Conservation (phyloP, 2,797 vertebrate genomes). For the Anisognathus igniventris region DNA sequence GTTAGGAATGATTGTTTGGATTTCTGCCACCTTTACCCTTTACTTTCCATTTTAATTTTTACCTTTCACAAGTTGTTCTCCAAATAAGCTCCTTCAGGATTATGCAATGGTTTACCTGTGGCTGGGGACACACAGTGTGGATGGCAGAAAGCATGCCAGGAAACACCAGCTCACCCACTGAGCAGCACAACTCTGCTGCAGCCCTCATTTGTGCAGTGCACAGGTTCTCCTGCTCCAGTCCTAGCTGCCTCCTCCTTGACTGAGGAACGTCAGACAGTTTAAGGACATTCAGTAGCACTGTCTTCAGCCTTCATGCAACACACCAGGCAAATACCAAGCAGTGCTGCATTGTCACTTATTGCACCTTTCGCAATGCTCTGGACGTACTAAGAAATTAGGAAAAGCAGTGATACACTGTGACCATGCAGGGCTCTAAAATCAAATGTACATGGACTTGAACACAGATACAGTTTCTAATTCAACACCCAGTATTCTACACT, state of each 20-base stretch:
- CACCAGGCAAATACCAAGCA: neutral
- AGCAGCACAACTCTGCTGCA: neutral
- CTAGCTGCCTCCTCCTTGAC: neutral
- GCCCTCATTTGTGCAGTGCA: neutral
- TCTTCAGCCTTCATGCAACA: neutral
- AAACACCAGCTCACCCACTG: neutral
- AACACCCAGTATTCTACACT: neutral
- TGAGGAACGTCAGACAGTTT: neutral
- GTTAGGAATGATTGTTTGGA: neutral
- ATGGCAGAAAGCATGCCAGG: neutral
- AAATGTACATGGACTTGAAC: neutral
- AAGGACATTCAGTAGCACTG: neutral
- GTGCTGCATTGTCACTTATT: accelerated
- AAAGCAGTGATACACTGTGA: neutral
- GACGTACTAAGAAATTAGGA: neutral
- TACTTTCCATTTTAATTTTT: neutral
- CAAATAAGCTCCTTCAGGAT: neutral
- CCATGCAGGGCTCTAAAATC: neutral
- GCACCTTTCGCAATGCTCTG: neutral
- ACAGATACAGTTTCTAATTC: neutral
- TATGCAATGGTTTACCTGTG: neutral
- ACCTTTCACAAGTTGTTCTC: neutral
- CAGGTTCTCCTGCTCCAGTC: neutral
- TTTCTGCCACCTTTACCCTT: neutral
- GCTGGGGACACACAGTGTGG: neutral